phyloP scores from a whole-genome alignment of 2,888 invertebrate genomes.

The Allacma fusca region DNA sequence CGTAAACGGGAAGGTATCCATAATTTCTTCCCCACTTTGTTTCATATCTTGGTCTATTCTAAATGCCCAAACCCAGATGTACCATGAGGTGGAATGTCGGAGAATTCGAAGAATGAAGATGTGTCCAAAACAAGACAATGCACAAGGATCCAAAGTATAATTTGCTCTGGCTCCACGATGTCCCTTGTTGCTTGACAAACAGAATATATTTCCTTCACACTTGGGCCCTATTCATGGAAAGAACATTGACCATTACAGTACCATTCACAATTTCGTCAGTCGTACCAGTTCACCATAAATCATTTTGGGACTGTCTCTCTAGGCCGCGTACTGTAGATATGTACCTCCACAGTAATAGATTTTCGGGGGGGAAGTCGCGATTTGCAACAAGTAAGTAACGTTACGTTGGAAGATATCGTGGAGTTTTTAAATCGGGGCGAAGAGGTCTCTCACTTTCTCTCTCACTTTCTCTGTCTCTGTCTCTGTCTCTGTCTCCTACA shows the following conservation, averaged over 20 bases:
- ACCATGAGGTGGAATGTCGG: slow-evolving; percentile 38
- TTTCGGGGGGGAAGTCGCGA: too few relatives aligned
- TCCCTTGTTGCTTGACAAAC: slow-evolving; percentile 34
- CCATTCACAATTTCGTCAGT: neutral
- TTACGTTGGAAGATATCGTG: too few relatives aligned
- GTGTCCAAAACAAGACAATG: slow-evolving; percentile 26
- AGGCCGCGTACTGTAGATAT: too few relatives aligned
- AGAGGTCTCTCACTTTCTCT: too few relatives aligned
- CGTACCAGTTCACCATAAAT: too few relatives aligned
- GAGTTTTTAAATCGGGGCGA: too few relatives aligned
- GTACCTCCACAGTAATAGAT: too few relatives aligned
- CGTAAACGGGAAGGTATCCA: slow-evolving; percentile 29
- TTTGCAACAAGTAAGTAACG: too few relatives aligned
- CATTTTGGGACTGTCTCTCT: too few relatives aligned
- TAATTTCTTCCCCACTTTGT: neutral
- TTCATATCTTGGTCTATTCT: neutral
- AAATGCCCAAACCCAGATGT: slow-evolving; percentile 42
- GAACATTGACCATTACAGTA: slow-evolving; percentile 19
- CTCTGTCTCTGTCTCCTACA: too few relatives aligned
- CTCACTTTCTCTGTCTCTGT: too few relatives aligned
- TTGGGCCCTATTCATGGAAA: slow-evolving; percentile 27
- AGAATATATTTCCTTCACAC: slow-evolving; percentile 40
- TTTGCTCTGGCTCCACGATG: slow-evolving; percentile 18
- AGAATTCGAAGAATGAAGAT: slow-evolving; percentile 37
- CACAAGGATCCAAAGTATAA: slow-evolving; percentile 37